Evolutionary conservation across 92 coral and sea anemone genomes (phyloP).

Genomic region (Porites rus): DNA sequence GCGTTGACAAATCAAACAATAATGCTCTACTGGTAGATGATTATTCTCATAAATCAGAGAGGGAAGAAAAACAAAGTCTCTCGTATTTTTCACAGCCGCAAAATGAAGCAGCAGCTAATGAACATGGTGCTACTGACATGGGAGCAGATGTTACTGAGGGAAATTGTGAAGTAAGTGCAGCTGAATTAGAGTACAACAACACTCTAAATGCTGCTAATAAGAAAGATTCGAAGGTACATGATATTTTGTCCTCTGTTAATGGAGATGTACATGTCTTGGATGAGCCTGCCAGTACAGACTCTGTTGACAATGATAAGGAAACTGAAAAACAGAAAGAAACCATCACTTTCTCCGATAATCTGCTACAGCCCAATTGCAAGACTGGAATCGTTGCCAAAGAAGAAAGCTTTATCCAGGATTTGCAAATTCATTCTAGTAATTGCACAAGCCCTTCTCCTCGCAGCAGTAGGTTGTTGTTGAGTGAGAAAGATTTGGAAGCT

Average conservation of each 20-base stretch:
- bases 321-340: background rate
- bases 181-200: background rate
- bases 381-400: background rate
- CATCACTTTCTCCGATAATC: background rate
- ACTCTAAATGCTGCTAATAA: background rate
- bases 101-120: background rate
- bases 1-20: background rate
- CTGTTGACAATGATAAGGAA: background rate
- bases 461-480: conserved; percentile 6
- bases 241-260: background rate
- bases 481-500: conserved; percentile 30
- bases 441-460: background rate
- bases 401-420: background rate
- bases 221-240: background rate
- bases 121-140: background rate
- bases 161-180: background rate
- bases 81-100: background rate
- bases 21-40: background rate
- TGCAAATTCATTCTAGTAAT: conserved; percentile 8
- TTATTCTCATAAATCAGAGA: background rate
- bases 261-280: background rate
- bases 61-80: background rate
- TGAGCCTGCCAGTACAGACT: background rate
- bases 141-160: background rate
- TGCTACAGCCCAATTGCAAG: background rate